Conservation (phyloP, 2,113 vertebrate genomes). For the Platichthys stellatus region DNA sequence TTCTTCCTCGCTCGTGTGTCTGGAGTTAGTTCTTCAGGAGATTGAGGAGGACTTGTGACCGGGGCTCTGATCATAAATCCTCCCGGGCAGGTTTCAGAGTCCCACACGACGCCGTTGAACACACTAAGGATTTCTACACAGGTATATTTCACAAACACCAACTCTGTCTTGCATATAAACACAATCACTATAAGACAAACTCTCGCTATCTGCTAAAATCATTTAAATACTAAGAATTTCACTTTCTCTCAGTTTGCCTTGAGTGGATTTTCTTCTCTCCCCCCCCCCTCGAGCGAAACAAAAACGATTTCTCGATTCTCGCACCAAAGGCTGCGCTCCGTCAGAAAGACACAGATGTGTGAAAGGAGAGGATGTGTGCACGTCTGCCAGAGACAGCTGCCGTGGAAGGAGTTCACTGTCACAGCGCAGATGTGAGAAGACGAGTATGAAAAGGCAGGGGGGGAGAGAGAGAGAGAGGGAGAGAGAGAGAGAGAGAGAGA, state of each 20-base stretch:
- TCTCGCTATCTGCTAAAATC: conserved; percentile 58
- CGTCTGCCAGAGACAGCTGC: conserved; percentile 18
- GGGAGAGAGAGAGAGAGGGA: conserved; percentile 29
- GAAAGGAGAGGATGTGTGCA: conserved; percentile 5
- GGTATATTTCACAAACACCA: conserved; percentile 71
- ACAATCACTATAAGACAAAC: conserved; percentile 71
- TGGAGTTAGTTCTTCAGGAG: background rate
- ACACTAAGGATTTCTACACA: conserved; percentile 64
- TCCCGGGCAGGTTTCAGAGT: conserved; percentile 34
- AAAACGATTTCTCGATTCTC: conserved; percentile 11
- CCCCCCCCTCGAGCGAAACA: conserved; percentile 4
- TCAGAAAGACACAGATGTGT: conserved; percentile 40
- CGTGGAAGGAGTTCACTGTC: background rate
- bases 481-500: conserved; percentile 36
- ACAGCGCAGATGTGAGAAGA: conserved; percentile 11
- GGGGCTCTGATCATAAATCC: background rate
- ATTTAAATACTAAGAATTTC: conserved; percentile 62
- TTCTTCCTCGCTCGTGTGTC: background rate
- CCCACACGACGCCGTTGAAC: conserved; percentile 46
- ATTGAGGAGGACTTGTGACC: background rate
- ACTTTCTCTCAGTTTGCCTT: conserved; percentile 12
- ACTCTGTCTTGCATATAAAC: conserved; percentile 68
- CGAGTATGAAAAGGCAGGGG: conserved; percentile 28
- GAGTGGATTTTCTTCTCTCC: conserved; percentile 8
- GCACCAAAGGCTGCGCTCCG: conserved; percentile 4